Percentiles rank a stretch among this genome's conserved stretches.
Evolutionary conservation across 2,888 invertebrate species (phyloP).

Genomic region (Rhagium mordax): DNA sequence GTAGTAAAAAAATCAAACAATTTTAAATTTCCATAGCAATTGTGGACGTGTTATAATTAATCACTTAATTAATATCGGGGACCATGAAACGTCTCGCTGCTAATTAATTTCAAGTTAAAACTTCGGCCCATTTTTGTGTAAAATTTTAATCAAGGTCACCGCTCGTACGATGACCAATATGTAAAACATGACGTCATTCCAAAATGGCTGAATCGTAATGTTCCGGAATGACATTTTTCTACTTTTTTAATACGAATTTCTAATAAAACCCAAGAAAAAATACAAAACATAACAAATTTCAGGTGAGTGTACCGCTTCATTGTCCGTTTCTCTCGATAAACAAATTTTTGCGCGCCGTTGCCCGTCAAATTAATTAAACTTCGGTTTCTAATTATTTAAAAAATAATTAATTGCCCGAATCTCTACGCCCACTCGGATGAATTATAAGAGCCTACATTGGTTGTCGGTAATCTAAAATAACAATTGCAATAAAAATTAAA

Average conservation of each 20-base stretch:
- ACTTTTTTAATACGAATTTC: constrained; percentile 52
- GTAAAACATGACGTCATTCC: constrained; percentile 48
- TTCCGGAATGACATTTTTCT: constrained; percentile 51
- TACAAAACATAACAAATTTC: constrained; percentile 31
- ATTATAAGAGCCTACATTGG: not conserved
- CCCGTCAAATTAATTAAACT: not conserved
- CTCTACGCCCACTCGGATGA: not conserved
- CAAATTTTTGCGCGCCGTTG: not conserved
- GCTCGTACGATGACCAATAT: constrained; percentile 43
- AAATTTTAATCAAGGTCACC: constrained; percentile 40
- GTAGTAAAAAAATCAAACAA: too few species aligned
- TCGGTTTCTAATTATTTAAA: constrained; percentile 13
- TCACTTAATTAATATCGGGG: too few species aligned
- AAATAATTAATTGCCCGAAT: not conserved
- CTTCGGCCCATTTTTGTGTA: constrained; percentile 25
- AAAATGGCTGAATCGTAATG: constrained; percentile 55
- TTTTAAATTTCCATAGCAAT: too few species aligned
- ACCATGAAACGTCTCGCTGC: not conserved
- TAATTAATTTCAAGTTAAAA: not conserved
- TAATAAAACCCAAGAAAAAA: constrained; percentile 37
- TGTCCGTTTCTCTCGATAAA: not conserved
- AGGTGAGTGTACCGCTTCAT: constrained; percentile 33
- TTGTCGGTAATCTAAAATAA: constrained; percentile 11
- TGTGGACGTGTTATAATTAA: too few species aligned
- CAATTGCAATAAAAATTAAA: constrained; percentile 33